phyloP scores from a whole-genome alignment of 2,797 vertebrate species.

The Sitta carolinensis region DNA sequence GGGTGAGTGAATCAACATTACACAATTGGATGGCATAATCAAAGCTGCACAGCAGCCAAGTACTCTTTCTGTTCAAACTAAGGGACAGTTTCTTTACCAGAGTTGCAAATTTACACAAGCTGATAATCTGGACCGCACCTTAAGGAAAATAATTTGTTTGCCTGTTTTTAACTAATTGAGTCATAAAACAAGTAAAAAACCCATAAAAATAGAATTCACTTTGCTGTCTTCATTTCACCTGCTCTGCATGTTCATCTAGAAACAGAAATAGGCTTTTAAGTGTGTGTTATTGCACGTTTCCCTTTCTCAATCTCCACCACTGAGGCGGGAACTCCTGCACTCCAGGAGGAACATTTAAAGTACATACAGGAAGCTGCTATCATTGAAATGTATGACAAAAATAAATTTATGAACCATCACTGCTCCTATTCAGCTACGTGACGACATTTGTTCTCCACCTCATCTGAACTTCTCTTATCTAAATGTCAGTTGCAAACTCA shows the following conservation, averaged over 20 bases:
- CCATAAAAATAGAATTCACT: neutral
- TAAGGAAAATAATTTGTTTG: neutral
- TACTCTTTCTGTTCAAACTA: neutral
- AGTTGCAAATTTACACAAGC: neutral
- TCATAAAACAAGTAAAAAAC: neutral
- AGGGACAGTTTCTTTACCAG: neutral
- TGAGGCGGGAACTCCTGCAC: neutral
- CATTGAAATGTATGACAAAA: conserved; percentile 39
- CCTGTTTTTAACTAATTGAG: neutral
- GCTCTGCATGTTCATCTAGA: neutral
- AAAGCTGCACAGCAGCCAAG: neutral
- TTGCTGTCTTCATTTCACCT: neutral
- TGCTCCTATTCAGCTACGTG: conserved; percentile 13
- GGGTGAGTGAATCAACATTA: neutral
- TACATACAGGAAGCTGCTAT: neutral
- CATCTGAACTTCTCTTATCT: conserved; percentile 34
- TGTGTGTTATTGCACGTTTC: neutral
- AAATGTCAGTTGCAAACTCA: conserved; percentile 58
- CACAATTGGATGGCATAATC: neutral
- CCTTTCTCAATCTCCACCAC: neutral
- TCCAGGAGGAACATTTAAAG: conserved; percentile 1
- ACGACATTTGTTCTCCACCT: conserved; percentile 34
- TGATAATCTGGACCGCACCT: neutral
- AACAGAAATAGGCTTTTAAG: neutral
- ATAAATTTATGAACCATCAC: conserved; percentile 33